Conservation (phyloP, 2,888 invertebrate genomes). For the Baccha elongata region DNA sequence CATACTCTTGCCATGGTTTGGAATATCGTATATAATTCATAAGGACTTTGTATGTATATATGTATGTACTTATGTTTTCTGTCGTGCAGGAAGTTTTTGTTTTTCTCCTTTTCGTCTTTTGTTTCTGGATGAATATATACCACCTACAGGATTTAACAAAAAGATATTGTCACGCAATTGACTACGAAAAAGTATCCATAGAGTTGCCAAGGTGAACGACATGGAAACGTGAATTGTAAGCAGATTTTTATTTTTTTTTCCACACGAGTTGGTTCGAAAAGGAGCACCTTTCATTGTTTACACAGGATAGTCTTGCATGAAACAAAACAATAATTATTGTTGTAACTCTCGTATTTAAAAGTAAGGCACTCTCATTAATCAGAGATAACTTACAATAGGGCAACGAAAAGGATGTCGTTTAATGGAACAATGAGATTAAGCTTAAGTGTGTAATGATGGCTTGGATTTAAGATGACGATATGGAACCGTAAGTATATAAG, state of each 20-base stretch:
- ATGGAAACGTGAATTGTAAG: constrained; percentile 22
- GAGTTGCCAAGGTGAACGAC: constrained; percentile 40
- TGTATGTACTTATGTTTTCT: constrained; percentile 32
- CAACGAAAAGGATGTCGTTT: not conserved
- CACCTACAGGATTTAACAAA: constrained; percentile 28
- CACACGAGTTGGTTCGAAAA: not conserved
- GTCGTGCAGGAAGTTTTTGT: constrained; percentile 12
- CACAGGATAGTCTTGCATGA: not conserved
- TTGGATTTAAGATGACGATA: not conserved
- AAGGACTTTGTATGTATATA: no score
- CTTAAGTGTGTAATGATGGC: not conserved
- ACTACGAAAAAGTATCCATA: constrained; percentile 13
- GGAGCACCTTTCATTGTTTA: not conserved
- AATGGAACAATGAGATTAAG: not conserved
- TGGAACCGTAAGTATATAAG: no score
- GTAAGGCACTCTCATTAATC: not conserved
- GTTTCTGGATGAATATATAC: not conserved
- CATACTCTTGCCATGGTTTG: not conserved
- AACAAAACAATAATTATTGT: not conserved
- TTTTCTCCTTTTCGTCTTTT: not conserved
- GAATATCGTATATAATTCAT: not conserved
- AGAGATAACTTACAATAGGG: not conserved
- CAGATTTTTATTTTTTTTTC: not conserved
- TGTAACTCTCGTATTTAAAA: not conserved
- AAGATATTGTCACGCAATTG: constrained; percentile 48